These are phyloP conservation scores for Formica selysi DNA, from an alignment of 1,140 invertebrate species.

Conservation along the genomic window DNA sequence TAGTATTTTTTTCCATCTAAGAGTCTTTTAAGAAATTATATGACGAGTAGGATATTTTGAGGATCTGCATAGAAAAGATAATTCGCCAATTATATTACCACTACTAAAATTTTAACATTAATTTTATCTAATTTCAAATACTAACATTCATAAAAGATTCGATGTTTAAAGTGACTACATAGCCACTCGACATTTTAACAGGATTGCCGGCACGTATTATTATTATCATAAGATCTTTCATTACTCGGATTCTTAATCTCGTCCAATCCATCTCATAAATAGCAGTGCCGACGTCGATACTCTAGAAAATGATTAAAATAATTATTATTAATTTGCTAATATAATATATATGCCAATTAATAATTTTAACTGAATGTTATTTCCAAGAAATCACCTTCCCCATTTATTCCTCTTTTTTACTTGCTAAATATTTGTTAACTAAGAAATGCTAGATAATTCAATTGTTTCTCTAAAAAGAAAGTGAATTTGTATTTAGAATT, in stretches of 20 bases:
- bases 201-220: slow-evolving; percentile 64
- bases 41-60: slow-evolving; percentile 75
- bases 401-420: neutral
- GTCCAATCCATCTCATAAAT: slow-evolving; percentile 77
- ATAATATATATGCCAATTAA: neutral
- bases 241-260: slow-evolving; percentile 39
- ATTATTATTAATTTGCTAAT: neutral
- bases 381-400: neutral
- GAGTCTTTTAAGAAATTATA: slow-evolving; percentile 73
- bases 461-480: too few species aligned
- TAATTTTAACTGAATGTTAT: neutral
- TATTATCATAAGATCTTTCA: slow-evolving; percentile 67
- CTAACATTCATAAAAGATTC: slow-evolving; percentile 72
- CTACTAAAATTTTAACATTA: neutral
- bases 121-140: slow-evolving; percentile 33
- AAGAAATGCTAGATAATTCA: too few species aligned
- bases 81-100: neutral
- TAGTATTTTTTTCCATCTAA: neutral
- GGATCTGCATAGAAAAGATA: slow-evolving; percentile 65
- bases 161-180: slow-evolving; percentile 63
- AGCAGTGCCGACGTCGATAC: slow-evolving; percentile 46
- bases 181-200: slow-evolving; percentile 67
- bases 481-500: too few species aligned
- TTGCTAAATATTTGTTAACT: neutral
- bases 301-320: slow-evolving; percentile 47